Conservation (phyloP, 2,888 invertebrate genomes). For the Vesta saturnalis region DNA sequence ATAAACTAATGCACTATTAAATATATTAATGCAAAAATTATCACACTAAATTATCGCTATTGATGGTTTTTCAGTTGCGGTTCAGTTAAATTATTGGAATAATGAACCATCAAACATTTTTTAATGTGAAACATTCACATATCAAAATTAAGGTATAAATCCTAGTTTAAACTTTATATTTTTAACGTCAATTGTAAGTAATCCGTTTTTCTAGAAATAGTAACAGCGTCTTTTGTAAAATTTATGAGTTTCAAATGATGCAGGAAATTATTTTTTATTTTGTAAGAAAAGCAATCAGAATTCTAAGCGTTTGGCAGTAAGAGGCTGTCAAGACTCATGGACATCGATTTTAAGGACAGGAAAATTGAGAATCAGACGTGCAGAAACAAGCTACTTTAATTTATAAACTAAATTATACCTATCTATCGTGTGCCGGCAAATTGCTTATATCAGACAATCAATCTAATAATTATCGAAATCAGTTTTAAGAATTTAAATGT, state of each 20-base stretch:
- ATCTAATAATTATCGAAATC: background rate
- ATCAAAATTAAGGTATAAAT: too few species aligned
- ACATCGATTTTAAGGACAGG: slow-evolving; percentile 20
- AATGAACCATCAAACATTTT: background rate
- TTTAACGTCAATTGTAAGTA: background rate
- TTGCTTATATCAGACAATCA: background rate
- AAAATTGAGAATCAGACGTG: slow-evolving; percentile 24
- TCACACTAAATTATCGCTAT: too few species aligned
- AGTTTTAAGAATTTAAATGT: background rate
- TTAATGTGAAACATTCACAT: too few species aligned
- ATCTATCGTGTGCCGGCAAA: too few species aligned
- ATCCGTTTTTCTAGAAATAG: background rate
- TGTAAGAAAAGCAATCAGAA: slow-evolving; percentile 17
- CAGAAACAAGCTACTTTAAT: slow-evolving; percentile 4
- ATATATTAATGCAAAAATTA: too few species aligned
- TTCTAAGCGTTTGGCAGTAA: slow-evolving; percentile 15
- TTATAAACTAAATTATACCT: too few species aligned
- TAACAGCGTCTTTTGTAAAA: background rate
- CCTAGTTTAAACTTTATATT: background rate
- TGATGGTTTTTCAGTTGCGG: too few species aligned
- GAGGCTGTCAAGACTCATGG: background rate
- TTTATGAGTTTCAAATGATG: slow-evolving; percentile 5
- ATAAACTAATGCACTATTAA: too few species aligned
- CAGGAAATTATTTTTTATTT: slow-evolving; percentile 7
- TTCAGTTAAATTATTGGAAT: background rate